Conservation (phyloP, 2,888 invertebrate genomes). For the Aporophyla nigra region DNA sequence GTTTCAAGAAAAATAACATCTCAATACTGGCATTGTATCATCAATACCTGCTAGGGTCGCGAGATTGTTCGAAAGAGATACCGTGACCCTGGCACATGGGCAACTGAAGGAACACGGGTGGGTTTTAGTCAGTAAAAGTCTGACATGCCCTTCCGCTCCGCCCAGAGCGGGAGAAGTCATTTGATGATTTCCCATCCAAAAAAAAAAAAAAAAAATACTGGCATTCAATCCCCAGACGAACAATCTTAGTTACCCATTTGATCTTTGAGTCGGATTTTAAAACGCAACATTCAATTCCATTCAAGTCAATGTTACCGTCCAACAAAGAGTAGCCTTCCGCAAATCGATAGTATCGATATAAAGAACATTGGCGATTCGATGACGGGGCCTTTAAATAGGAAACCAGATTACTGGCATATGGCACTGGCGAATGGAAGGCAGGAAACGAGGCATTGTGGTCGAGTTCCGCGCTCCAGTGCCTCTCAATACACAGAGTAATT, state of each 20-base stretch:
- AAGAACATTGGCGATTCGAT: constrained; percentile 57
- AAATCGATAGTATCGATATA: constrained; percentile 56
- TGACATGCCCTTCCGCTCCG: no score
- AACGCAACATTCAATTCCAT: constrained; percentile 18
- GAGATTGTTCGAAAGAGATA: no score
- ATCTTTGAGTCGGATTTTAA: background rate
- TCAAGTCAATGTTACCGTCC: constrained; percentile 18
- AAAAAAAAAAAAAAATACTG: no score
- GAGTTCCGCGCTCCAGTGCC: constrained; percentile 69
- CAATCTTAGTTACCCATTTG: background rate
- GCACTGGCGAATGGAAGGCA: constrained; percentile 68
- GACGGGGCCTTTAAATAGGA: constrained; percentile 63
- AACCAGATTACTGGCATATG: constrained; percentile 73
- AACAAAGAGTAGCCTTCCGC: constrained; percentile 42
- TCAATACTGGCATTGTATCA: background rate
- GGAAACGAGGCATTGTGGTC: constrained; percentile 74
- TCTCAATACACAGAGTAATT: constrained; percentile 56
- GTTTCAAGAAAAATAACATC: background rate
- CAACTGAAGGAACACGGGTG: no score
- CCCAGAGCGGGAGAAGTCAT: no score
- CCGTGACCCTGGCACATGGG: no score
- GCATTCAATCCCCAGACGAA: background rate
- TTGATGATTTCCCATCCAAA: no score
- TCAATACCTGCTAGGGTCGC: no score
- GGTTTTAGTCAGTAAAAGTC: no score